Evolutionary conservation across 2,888 invertebrate species (phyloP).

Genomic region (Zootermopsis nevadensis): DNA sequence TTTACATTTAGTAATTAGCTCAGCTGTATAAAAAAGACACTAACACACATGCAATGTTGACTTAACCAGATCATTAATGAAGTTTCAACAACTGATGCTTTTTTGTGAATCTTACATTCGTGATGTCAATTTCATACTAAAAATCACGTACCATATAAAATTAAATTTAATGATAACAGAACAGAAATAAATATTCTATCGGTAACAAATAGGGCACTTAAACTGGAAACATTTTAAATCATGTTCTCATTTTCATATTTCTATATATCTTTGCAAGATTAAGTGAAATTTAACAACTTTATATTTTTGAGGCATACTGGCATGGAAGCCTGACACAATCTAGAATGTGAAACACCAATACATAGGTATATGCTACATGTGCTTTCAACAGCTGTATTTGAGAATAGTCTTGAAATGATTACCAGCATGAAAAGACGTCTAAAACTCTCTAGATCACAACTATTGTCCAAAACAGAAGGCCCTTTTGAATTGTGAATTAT

Average conservation of each 20-base stretch:
- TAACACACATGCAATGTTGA: no score
- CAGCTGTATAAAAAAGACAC: no score
- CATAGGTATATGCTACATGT: conserved; percentile 9
- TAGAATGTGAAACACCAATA: background rate
- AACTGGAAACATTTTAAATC: background rate
- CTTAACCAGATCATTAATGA: background rate
- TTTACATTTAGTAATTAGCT: no score
- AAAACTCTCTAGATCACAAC: conserved; percentile 30
- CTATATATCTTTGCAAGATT: background rate
- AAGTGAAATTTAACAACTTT: background rate
- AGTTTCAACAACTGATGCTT: background rate
- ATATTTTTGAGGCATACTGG: conserved; percentile 21
- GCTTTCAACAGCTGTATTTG: conserved; percentile 14
- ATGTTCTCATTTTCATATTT: background rate
- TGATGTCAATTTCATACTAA: background rate
- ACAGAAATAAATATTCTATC: background rate
- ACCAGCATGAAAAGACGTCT: conserved; percentile 35
- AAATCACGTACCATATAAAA: background rate
- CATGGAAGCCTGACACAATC: conserved; percentile 24
- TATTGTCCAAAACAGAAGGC: conserved; percentile 44
- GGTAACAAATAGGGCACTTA: conserved; percentile 3
- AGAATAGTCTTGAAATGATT: conserved; percentile 11
- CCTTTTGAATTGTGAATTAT: conserved; percentile 35
- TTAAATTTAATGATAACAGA: background rate
- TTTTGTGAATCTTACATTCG: background rate